A percentile compares a stretch with the other conserved stretches of the same genome.
phyloP scores from a whole-genome alignment of 53 echinoderm and acorn worm genomes.

The Zoroaster sp. region DNA sequence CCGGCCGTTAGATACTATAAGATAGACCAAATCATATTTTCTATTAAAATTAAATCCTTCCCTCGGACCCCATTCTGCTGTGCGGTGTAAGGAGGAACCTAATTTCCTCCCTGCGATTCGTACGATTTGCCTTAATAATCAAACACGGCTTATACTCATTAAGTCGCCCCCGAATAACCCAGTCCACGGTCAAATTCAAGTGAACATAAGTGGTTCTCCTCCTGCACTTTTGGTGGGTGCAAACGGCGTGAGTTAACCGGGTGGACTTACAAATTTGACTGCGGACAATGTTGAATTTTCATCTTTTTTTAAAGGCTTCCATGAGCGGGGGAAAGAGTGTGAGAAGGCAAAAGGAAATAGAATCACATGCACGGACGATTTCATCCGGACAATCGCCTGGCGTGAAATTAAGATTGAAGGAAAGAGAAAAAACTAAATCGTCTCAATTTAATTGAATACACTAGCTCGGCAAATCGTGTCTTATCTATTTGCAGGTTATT shows the following conservation, averaged over 20 bases:
- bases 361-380: too few species aligned
- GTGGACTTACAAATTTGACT: neutral
- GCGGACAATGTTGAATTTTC: neutral
- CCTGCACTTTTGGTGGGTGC: slow-evolving; percentile 31
- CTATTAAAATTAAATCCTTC: slow-evolving; percentile 20
- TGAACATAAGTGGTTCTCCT: neutral
- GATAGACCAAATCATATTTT: slow-evolving; percentile 23
- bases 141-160: slow-evolving; percentile 49
- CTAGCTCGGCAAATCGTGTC: too few species aligned
- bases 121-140: neutral
- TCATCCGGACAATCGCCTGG: too few species aligned
- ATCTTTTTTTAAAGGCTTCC: neutral
- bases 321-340: too few species aligned
- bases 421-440: too few species aligned
- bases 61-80: neutral
- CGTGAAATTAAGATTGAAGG: too few species aligned
- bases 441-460: too few species aligned
- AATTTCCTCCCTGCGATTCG: slow-evolving; percentile 31
- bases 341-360: too few species aligned
- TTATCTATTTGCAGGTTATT: too few species aligned
- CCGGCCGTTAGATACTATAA: slow-evolving; percentile 41
- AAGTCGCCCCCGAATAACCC: slow-evolving; percentile 10
- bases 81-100: neutral
- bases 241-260: slow-evolving; percentile 27
- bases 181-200: neutral